These are phyloP conservation scores for Macropis europaea DNA, from an alignment of 2,888 invertebrate species.

Conservation along the genomic window DNA sequence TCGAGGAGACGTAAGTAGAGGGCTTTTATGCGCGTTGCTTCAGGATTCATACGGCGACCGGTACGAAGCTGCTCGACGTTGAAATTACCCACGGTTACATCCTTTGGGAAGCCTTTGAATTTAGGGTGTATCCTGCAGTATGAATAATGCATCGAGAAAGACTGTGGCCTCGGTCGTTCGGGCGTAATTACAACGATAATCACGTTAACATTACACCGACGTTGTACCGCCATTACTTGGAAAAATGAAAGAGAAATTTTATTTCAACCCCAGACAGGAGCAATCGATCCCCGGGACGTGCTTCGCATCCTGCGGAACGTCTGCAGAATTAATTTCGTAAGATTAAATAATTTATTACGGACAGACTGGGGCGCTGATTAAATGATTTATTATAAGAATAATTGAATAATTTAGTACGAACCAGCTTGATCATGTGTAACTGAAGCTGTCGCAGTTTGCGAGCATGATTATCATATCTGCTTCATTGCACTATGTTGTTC, in stretches of 20 bases:
- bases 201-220: constrained; percentile 39
- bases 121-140: constrained; percentile 54
- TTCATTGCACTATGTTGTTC: no score
- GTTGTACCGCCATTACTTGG: constrained; percentile 13
- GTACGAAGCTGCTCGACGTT: constrained; percentile 42
- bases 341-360: no score
- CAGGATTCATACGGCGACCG: constrained; percentile 24
- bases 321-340: no score
- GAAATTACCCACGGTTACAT: constrained; percentile 63
- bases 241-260: no score
- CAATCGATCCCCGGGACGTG: background rate
- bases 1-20: background rate
- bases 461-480: no score
- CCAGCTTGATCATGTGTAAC: no score
- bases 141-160: constrained; percentile 61
- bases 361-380: no score
- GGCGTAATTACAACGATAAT: constrained; percentile 54
- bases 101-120: constrained; percentile 64
- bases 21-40: constrained; percentile 31
- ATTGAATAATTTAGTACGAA: no score
- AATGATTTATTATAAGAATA: no score
- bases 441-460: no score
- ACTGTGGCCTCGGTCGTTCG: constrained; percentile 24
- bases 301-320: background rate
- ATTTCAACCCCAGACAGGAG: background rate